Base-by-base conservation (phyloP, 2,797 vertebrate species). In the Acanthurus tractus region DNA sequence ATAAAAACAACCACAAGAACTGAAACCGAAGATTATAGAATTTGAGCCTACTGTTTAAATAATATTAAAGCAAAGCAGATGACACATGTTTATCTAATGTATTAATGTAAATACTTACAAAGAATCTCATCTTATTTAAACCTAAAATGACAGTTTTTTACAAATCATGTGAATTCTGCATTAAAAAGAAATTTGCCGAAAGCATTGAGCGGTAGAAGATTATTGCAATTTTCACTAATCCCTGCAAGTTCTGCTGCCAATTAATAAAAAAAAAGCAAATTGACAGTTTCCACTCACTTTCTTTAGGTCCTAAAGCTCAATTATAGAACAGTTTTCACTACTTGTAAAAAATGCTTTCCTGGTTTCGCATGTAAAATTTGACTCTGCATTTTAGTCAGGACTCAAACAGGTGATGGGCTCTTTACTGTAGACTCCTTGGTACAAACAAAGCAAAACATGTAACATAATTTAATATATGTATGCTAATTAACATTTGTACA, bases 51-150 rank as follows among this genome's bases (percentile, higher is more conserved):
- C 57, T 52, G 42, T 56, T 52, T 70, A 15, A 74, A 74, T 82
- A 74, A 81, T 69, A 74, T 83, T 87, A 45, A 88, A 57, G 59
- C 70, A 76, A 74, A 58, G 64, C 59, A 46, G 20, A 48, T 48
- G 29, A 15, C 14, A n/a, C 20, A 53, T 10, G 50, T 56, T 8
- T 29, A 4, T 69, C 38, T 29, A 20, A 54, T 64, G 23, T 50
- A 58, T 58, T 22, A 3, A 36, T 70, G 9, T 74, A 3, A 61
- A 76, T 63, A 40, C 15, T 46, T 46, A 36, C 20, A 53, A 22
- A 68, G 55, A 48, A 34, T 45, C 7, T 50, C 2, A 1, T 29
- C 1, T 20, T 44, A 44, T 49, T 44, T 18, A 23, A 38, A 48
- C 2, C 11, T n/a, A 20, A 3, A 40, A 6, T 12, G 11, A 46